Evolutionary conservation across 2,888 invertebrate species (phyloP), one percentile per base, ranked within the genome.

Genomic region (Stomorhina lunata): DNA sequence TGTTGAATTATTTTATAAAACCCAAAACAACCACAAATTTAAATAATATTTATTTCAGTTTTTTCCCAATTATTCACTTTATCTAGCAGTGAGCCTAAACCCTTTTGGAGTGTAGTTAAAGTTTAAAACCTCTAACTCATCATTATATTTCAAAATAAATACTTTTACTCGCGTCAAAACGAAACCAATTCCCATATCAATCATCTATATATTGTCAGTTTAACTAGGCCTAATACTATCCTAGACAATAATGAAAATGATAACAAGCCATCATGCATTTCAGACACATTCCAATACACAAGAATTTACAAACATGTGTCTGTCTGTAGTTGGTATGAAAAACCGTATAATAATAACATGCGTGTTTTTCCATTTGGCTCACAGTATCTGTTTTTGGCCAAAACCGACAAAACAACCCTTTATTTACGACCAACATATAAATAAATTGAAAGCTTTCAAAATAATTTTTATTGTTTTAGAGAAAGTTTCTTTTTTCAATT

Each of bases 371-470:
- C n/a, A n/a, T n/a, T n/a, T n/a, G n/a, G n/a, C n/a, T n/a, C n/a
- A n/a, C n/a, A n/a, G 4, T 48, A 25, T 32, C 32, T 72, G 4
- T 25, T 55, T 40, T 63, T 63, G 50, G 53, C 53, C 45, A 27
- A 20, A 69, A 71, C 27, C 48, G 50, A 32, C 59, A 77, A 59
- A 50, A 77, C 48, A 40, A 68, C 17, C 48, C 17, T 61, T 63
- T 71, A 71, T 78, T 78, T 71, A 78, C 37, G 34, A 63, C 34
- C 63, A 55, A 37, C 69, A 71, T 34, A 69, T 32, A 55, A 55
- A 63, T 45, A 69, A 77, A 78, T 71, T 71, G 53, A 71, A 71
- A 78, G 69, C 61, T 78, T 71, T 71, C 63, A 27, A 78, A 69
- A 78, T 45, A 55, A 71, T 27, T 78, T 71, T 55, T 63, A 55